Conservation (phyloP, 2,797 vertebrate species). For the Sebastiscus tertius region DNA sequence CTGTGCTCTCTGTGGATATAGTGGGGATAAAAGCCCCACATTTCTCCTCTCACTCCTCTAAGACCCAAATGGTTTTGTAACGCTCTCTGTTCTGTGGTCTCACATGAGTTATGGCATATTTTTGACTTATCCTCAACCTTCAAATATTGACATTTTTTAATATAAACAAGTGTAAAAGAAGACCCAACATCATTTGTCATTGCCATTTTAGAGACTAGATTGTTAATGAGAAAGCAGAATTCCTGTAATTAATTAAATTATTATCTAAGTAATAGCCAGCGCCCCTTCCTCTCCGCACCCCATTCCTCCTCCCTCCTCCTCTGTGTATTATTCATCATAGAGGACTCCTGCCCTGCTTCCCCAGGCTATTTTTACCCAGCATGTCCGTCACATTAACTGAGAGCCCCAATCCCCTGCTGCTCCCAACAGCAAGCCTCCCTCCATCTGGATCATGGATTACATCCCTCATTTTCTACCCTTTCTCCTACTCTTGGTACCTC, state of each 20-base stretch:
- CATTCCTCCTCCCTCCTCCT: constrained; percentile 31
- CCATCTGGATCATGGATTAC: constrained; percentile 78
- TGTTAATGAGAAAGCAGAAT: constrained; percentile 53
- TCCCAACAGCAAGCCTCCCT: constrained; percentile 69
- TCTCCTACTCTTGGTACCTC: constrained; percentile 38
- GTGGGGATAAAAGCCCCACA: constrained; percentile 67
- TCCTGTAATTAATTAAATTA: constrained; percentile 66
- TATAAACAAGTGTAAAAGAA: constrained; percentile 7
- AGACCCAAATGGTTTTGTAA: constrained; percentile 62
- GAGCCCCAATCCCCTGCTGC: constrained; percentile 77
- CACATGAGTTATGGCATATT: constrained; percentile 27
- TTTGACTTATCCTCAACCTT: constrained; percentile 26
- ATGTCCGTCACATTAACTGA: constrained; percentile 77
- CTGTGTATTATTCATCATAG: constrained; percentile 83
- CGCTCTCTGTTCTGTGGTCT: constrained; percentile 35
- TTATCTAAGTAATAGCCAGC: constrained; percentile 47
- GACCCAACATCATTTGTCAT: constrained; percentile 1
- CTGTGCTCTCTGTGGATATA: constrained; percentile 48
- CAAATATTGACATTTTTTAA: constrained; percentile 35
- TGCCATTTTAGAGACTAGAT: constrained; percentile 21
- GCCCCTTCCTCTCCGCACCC: constrained; percentile 12
- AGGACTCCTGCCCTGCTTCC: constrained; percentile 80
- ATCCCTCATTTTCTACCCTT: constrained; percentile 51
- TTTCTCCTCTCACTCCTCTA: constrained; percentile 51
- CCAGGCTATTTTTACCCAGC: constrained; percentile 82